phyloP scores from a whole-genome alignment of 2,888 invertebrate genomes.

The Synanthedon andrenaeformis region DNA sequence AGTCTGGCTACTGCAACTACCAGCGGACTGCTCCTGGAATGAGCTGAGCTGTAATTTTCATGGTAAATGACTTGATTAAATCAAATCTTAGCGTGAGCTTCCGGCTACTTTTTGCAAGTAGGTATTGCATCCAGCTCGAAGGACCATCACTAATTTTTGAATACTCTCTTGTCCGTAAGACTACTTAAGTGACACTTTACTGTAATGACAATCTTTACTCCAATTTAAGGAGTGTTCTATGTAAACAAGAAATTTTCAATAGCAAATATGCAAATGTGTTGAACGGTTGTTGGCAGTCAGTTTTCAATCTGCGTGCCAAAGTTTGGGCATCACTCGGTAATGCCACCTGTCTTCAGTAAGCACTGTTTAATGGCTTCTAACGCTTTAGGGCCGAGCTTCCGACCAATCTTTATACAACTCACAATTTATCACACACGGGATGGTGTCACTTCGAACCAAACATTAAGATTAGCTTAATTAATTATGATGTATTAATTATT shows the following conservation, averaged over 20 bases:
- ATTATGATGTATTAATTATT: no score
- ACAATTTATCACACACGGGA: conserved; percentile 4
- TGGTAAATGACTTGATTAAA: no score
- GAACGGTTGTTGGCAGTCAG: background rate
- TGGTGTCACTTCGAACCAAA: conserved; percentile 5
- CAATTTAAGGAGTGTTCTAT: background rate
- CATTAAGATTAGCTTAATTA: background rate
- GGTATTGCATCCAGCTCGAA: no score
- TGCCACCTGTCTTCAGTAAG: conserved; percentile 42
- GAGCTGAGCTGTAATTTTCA: no score
- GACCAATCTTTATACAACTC: conserved; percentile 24
- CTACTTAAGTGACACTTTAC: background rate
- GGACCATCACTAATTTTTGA: no score
- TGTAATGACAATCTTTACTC: background rate
- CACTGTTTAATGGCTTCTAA: conserved; percentile 36
- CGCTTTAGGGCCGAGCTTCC: conserved; percentile 24
- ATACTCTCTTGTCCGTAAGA: background rate
- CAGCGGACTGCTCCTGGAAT: no score
- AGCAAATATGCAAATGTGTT: no score
- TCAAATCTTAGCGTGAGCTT: no score
- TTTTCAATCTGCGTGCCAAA: conserved; percentile 17
- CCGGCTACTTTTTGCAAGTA: no score
- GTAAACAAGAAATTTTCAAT: no score
- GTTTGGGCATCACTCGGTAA: conserved; percentile 20
- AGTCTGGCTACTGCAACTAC: no score